Conservation (phyloP, 2,888 invertebrate genomes). For the Branchipolynoe longqiensis region DNA sequence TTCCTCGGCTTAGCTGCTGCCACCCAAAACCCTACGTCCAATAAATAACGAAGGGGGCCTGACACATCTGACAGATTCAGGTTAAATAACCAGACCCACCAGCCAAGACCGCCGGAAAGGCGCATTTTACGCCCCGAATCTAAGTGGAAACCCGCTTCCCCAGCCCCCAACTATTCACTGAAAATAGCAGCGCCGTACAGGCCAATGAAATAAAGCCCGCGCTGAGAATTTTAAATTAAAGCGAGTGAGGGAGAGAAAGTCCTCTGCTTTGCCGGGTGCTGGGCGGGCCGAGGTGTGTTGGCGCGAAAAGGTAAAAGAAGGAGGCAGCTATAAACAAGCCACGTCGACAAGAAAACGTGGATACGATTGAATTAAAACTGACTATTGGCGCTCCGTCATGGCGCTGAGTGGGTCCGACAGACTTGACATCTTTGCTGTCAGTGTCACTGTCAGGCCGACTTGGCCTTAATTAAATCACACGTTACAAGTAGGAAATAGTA, state of each 20-base stretch:
- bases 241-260: too few relatives aligned
- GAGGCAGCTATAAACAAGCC: conserved; percentile 33
- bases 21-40: conserved; percentile 44
- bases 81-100: conserved; percentile 52
- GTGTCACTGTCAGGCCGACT: conserved; percentile 33
- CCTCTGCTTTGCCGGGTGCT: too few relatives aligned
- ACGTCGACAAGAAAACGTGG: conserved; percentile 44
- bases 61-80: conserved; percentile 54
- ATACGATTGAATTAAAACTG: conserved; percentile 49
- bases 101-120: neutral
- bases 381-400: conserved; percentile 47
- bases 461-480: conserved; percentile 54
- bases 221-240: too few relatives aligned
- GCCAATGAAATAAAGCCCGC: too few relatives aligned
- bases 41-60: conserved; percentile 44
- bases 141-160: conserved; percentile 40
- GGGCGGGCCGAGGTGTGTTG: too few relatives aligned
- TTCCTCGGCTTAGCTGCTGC: too few relatives aligned
- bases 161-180: too few relatives aligned
- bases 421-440: conserved; percentile 56
- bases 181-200: too few relatives aligned
- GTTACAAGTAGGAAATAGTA: conserved; percentile 42
- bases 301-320: conserved; percentile 2
- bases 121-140: conserved; percentile 17
- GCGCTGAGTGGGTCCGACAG: conserved; percentile 38